Evolutionary conservation across 1,140 invertebrate genomes (phyloP), one percentile per base, ranked within the genome.

Genomic region (Drosophila simulans): DNA sequence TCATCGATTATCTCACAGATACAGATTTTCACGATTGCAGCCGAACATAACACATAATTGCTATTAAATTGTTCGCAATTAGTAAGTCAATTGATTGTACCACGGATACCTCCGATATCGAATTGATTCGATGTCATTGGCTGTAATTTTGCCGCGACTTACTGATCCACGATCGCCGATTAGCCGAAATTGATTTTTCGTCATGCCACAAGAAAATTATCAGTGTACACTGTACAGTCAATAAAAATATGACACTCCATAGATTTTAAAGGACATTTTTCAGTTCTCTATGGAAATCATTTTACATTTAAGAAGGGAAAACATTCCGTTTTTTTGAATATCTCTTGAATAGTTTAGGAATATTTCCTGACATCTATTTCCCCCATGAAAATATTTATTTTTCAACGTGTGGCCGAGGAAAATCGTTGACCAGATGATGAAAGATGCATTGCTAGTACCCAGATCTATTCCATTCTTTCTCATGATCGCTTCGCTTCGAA

Each of bases 1-100:
- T 43, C 43, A 20, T 34, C 71, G 79, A 88, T 88, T 88, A 88
- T 76, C 71, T 69, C 84, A 80, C 68, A 72, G 60, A 63, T 74
- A 65, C 55, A 72, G 20, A 49, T 60, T n/a, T 54, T 59, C n/a
- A 48, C 54, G 62, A 68, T 60, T 78, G 59, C 69, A 57, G 17
- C 15, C 22, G 37, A 57, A 17, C 70, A 75, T 76, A 76, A 76
- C 60, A 74, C 54, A 74, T 73, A 73, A 75, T 64, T 64, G 49
- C 68, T 48, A 72, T 62, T 81, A 81, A 77, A 81, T 81, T 34
- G 72, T 15, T 22, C 22, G 77, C 65, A 84, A 84, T 84, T 80
- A 72, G 80, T 76, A 51, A 64, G 80, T 72, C 42, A 42, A 70
- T 56, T 64, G 64, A 68, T 68, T 27, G 46, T 10, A 20, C 31